Evolutionary conservation across 2,113 vertebrate genomes (phyloP).

Genomic region (Himantopus leucocephalus): DNA sequence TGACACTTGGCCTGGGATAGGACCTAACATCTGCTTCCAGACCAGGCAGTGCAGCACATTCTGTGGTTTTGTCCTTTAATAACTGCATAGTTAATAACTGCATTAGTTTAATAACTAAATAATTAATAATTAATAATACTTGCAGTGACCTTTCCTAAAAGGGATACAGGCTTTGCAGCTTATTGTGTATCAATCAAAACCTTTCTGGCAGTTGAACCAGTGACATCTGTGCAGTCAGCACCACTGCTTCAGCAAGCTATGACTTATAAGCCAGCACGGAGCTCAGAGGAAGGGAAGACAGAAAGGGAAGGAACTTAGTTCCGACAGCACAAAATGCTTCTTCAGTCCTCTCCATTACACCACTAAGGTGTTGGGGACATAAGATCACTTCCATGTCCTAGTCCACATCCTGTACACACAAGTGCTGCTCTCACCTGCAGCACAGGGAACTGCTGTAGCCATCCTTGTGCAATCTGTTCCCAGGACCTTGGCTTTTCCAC

Average conservation of each 20-base stretch:
- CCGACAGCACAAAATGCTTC: background rate
- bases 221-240: background rate
- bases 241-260: background rate
- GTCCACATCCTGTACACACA: background rate
- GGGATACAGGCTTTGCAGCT: background rate
- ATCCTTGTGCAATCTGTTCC: background rate
- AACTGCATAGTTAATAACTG: background rate
- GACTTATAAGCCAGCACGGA: background rate
- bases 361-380: background rate
- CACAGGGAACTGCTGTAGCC: background rate
- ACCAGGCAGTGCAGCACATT: background rate
- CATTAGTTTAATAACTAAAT: too few species aligned
- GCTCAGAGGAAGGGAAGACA: background rate
- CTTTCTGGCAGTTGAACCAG: background rate
- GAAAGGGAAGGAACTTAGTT: background rate
- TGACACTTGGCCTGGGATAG: background rate
- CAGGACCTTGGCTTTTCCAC: background rate
- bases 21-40: background rate
- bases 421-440: background rate
- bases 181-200: background rate
- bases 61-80: background rate
- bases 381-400: background rate
- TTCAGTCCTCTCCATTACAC: background rate
- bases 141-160: background rate
- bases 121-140: background rate